Evolutionary conservation across 2,888 invertebrate species (phyloP), one percentile per base, ranked within the genome.

Genomic region (Rambutsinella grinnellia): DNA sequence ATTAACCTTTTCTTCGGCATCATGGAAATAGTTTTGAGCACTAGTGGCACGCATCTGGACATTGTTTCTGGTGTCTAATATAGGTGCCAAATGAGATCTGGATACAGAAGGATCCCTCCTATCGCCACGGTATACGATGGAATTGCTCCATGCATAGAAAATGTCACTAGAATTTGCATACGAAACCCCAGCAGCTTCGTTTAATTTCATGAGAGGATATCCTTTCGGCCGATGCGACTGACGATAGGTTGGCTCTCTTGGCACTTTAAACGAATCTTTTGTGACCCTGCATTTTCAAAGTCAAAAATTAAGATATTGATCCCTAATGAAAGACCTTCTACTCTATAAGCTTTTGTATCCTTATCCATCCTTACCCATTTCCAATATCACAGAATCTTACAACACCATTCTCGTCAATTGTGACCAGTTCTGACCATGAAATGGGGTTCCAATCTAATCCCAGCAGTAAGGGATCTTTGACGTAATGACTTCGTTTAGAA

Each of bases 381-480:
- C 27, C 23, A 49, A 79, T 46, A 51, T 79, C 71, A 15, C 79
- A 66, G 10, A 80, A 26, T 23, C 72, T 54, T 13, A 82, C 46
- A 13, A 76, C 70, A 8, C 46, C 17, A 58, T 82, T 83, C 54
- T 81, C 80, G 76, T 83, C 83, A 15, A 82, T 62, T 8, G 79
- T 83, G 3, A 75, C 60, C 19, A 79, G 26, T 65, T 82, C 79
- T 8, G 70, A 46, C 5, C 72, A 27, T 28, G 54, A 61, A 1
- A 24, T 46, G 6, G 76, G 78, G 47, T 82, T 83, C 0, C 78
- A 44, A 56, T 81, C 82, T 10, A 78, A 51, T 17, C 81, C 68
- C 17, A 68, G 13, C 10, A 82, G 60, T 15, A 78, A 44, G 10
- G 79, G 78, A 46, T 69, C 56, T 24, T 60, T 49, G 2, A 54